Evolutionary conservation across 2,888 invertebrate genomes (phyloP).

Genomic region (Isotomurus palustris): DNA sequence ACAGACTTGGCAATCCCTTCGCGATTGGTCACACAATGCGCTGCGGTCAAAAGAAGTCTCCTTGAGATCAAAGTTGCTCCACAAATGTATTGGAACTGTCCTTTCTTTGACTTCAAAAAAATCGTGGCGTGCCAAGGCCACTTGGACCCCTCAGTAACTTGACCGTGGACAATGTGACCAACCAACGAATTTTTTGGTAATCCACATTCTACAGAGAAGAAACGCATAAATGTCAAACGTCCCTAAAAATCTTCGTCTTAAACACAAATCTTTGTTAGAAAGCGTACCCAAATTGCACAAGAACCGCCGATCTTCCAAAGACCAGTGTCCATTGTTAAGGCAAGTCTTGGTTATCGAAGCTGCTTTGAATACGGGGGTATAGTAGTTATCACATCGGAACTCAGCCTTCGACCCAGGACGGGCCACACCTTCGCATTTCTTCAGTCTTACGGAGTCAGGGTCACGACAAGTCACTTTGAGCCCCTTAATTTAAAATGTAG

Average conservation of each 20-base stretch:
- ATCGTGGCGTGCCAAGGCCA: slow-evolving; percentile 37
- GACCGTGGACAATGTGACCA: slow-evolving; percentile 33
- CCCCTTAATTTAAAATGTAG: slow-evolving; percentile 18
- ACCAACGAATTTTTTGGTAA: slow-evolving; percentile 28
- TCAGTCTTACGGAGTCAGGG: slow-evolving; percentile 11
- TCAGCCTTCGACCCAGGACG: slow-evolving; percentile 27
- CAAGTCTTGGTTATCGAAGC: slow-evolving; percentile 27
- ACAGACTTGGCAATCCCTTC: slow-evolving; percentile 9
- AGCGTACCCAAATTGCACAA: slow-evolving; percentile 30
- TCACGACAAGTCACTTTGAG: slow-evolving; percentile 23
- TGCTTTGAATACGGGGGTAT: slow-evolving; percentile 23
- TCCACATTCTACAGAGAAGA: slow-evolving; percentile 26
- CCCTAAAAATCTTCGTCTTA: too few relatives aligned
- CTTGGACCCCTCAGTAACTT: slow-evolving; percentile 21
- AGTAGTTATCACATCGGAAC: slow-evolving; percentile 26
- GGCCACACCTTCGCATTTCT: slow-evolving; percentile 11
- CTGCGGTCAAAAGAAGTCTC: slow-evolving; percentile 28
- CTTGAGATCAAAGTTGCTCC: slow-evolving; percentile 31
- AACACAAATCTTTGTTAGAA: not conserved
- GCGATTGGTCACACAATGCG: slow-evolving; percentile 32
- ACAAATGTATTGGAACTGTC: slow-evolving; percentile 27
- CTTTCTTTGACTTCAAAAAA: slow-evolving; percentile 15
- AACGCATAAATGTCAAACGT: not conserved
- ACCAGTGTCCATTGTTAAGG: slow-evolving; percentile 29
- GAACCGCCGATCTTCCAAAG: slow-evolving; percentile 25